phyloP scores from a whole-genome alignment of 2,888 invertebrate species.

The Scaptodrosophila latifasciaeformis region DNA sequence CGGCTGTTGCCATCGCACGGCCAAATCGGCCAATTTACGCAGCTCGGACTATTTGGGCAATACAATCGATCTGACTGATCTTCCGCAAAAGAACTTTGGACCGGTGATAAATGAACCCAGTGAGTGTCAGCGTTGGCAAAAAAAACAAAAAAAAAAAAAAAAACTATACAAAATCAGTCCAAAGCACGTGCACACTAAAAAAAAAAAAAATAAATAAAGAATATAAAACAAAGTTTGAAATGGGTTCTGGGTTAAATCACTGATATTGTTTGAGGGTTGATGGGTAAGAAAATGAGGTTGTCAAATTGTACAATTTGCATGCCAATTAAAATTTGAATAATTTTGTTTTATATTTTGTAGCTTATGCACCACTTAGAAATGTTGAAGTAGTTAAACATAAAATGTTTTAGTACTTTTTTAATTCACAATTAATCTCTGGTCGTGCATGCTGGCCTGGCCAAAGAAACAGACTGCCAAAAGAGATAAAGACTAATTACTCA shows the following conservation, averaged over 20 bases:
- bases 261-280: no score
- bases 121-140: conserved; percentile 76
- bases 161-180: conserved; percentile 24
- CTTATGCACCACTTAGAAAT: no score
- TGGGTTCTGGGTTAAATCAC: no score
- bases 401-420: no score
- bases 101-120: conserved; percentile 86
- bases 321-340: conserved; percentile 6
- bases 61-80: conserved; percentile 79
- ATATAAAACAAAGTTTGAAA: background rate
- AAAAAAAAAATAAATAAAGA: conserved; percentile 7
- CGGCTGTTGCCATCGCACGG: conserved; percentile 89
- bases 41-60: conserved; percentile 79
- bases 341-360: conserved; percentile 21
- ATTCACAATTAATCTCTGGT: no score
- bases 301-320: conserved; percentile 15
- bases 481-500: conserved; percentile 26
- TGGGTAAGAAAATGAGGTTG: no score
- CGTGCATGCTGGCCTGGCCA: no score
- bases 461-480: conserved; percentile 7
- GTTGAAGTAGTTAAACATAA: conserved; percentile 32
- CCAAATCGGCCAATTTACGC: conserved; percentile 81
- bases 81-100: conserved; percentile 80
- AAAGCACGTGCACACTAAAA: conserved; percentile 59
- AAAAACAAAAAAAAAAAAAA: background rate